Evolutionary conservation across 2,113 vertebrate species (phyloP).

Genomic region (Elaphurus davidianus): DNA sequence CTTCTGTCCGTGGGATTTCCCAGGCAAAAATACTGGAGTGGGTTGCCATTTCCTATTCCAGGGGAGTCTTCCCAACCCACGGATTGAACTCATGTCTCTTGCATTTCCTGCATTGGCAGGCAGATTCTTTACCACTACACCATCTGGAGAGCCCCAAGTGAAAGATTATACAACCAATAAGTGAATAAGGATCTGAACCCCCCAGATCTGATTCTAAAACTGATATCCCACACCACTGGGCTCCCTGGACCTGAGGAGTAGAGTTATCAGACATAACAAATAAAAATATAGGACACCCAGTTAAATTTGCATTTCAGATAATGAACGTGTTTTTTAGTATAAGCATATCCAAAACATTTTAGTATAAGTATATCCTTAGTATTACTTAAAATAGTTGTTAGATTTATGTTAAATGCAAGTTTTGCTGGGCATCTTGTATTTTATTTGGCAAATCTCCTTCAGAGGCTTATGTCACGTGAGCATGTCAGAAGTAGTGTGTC

Average conservation of each 20-base stretch:
- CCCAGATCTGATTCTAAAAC: background rate
- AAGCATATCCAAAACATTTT: background rate
- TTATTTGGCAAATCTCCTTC: background rate
- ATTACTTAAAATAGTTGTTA: background rate
- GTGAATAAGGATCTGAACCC: background rate
- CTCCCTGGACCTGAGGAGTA: background rate
- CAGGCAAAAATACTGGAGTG: background rate
- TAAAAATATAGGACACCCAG: background rate
- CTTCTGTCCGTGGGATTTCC: background rate
- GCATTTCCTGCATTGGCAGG: background rate
- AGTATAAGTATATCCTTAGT: background rate
- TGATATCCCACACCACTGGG: background rate
- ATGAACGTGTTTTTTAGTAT: background rate
- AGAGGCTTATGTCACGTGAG: background rate
- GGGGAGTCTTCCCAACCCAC: background rate
- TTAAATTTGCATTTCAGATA: background rate
- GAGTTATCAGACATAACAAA: background rate
- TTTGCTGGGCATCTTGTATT: background rate
- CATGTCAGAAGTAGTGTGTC: background rate
- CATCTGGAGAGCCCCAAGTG: background rate
- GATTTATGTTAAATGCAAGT: background rate
- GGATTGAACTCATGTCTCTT: background rate
- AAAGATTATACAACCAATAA: background rate
- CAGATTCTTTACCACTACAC: background rate
- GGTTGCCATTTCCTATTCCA: background rate